Conservation (phyloP, 2,888 invertebrate species). For the Pharmacophagus antenor region DNA sequence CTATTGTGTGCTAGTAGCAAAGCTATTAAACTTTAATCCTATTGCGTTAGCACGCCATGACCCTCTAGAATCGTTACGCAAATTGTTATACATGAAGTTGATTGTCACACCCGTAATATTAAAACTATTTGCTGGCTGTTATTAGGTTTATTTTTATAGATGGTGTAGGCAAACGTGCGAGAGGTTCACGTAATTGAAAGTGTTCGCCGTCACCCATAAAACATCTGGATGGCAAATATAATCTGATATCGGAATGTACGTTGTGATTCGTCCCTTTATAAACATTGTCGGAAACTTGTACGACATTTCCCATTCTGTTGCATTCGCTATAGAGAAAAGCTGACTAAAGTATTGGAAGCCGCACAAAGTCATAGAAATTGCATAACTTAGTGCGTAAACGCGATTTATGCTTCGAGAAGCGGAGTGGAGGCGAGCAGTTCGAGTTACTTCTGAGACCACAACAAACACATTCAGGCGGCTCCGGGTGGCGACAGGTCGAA, state of each 20-base stretch:
- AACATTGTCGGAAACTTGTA: neutral
- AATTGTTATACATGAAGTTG: slow-evolving; percentile 4
- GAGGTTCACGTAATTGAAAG: no score
- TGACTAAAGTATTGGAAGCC: slow-evolving; percentile 18
- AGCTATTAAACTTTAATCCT: slow-evolving; percentile 10
- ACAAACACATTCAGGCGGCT: slow-evolving; percentile 66
- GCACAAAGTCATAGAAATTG: slow-evolving; percentile 28
- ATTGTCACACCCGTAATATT: slow-evolving; percentile 1
- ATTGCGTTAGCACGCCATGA: slow-evolving; percentile 7
- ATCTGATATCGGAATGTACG: neutral
- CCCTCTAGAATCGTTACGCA: slow-evolving; percentile 6
- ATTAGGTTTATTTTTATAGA: no score
- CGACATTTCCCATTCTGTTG: slow-evolving; percentile 16
- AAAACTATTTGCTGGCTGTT: neutral
- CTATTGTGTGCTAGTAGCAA: neutral
- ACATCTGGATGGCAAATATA: neutral
- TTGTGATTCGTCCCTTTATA: neutral
- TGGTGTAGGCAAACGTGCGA: no score
- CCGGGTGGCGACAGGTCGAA: slow-evolving; percentile 45
- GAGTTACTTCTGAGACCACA: slow-evolving; percentile 51
- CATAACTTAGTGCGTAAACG: slow-evolving; percentile 30
- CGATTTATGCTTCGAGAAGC: slow-evolving; percentile 38
- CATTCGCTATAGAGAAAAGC: slow-evolving; percentile 17
- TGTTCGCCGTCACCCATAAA: no score
- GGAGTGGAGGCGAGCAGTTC: slow-evolving; percentile 33